These are phyloP conservation scores for Porites lobata DNA, from an alignment of 92 coral and sea anemone genomes.

Conservation along the genomic window DNA sequence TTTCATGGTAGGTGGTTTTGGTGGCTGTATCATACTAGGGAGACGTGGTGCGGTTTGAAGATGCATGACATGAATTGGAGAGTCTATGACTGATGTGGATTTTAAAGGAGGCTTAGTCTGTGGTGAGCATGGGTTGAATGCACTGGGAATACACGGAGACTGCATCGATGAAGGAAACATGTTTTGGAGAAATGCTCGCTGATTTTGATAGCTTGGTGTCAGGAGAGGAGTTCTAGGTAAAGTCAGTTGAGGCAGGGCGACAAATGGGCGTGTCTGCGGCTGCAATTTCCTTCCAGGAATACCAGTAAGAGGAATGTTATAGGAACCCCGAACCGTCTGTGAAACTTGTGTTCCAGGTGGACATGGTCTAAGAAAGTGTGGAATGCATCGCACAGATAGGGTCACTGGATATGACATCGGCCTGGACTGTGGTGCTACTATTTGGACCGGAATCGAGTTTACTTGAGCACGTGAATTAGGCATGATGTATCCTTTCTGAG, in stretches of 20 bases:
- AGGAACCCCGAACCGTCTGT: constrained; percentile 18
- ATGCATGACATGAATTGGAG: constrained; percentile 32
- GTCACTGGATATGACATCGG: constrained; percentile 33
- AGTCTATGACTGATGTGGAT: constrained; percentile 4
- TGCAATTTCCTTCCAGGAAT: background rate
- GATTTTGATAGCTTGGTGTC: constrained; percentile 16
- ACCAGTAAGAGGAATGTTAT: constrained; percentile 14
- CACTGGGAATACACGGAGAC: constrained; percentile 63
- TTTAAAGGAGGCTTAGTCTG: background rate
- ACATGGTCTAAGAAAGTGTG: constrained; percentile 21
- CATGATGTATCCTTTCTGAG: background rate
- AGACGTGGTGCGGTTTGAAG: constrained; percentile 19
- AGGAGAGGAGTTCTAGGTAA: constrained; percentile 18
- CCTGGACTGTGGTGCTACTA: background rate
- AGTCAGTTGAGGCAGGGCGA: background rate
- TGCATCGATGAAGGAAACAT: constrained; percentile 3
- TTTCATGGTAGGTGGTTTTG: constrained; percentile 21
- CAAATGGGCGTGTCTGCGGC: constrained; percentile 19
- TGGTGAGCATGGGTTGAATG: constrained; percentile 45
- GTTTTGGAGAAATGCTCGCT: constrained; percentile 21
- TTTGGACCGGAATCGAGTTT: constrained; percentile 4
- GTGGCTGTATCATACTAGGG: constrained; percentile 39
- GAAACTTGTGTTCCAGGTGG: constrained; percentile 51
- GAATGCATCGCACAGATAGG: constrained; percentile 29
- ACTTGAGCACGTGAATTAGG: constrained; percentile 10